These are phyloP conservation scores for Planiliza haematocheilus DNA, from an alignment of 2,113 vertebrate species.

Conservation along the genomic window DNA sequence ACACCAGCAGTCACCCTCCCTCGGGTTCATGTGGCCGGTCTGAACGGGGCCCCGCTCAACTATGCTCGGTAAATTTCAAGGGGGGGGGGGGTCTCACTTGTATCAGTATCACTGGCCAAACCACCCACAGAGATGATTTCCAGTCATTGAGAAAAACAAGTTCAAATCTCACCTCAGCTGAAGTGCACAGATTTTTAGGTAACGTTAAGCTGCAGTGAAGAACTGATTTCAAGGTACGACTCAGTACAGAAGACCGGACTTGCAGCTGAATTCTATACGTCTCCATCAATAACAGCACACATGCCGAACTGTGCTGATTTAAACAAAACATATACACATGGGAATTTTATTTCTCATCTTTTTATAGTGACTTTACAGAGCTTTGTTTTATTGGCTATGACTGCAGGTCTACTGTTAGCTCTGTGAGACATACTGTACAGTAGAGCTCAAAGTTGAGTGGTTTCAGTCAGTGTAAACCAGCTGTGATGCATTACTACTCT, in stretches of 20 bases:
- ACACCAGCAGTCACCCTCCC: conserved; percentile 25
- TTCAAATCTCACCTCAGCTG: conserved; percentile 4
- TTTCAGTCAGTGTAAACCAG: conserved; percentile 64
- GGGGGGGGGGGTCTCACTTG: conserved; percentile 47
- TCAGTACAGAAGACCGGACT: background rate
- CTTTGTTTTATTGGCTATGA: conserved; percentile 29
- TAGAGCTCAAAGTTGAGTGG: conserved; percentile 42
- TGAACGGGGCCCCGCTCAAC: conserved; percentile 55
- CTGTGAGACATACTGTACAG: conserved; percentile 49
- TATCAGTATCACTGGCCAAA: conserved; percentile 44
- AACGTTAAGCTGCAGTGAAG: too few species aligned
- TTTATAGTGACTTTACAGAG: background rate
- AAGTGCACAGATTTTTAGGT: conserved; percentile 2
- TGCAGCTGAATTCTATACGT: background rate
- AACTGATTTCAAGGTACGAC: too few species aligned
- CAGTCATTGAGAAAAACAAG: conserved; percentile 3
- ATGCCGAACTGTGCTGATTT: background rate
- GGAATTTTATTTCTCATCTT: background rate
- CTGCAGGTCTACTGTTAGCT: conserved; percentile 38
- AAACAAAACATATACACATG: background rate
- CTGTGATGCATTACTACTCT: conserved; percentile 77
- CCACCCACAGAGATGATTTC: conserved; percentile 56
- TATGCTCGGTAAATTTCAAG: conserved; percentile 46
- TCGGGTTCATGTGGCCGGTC: conserved; percentile 43
- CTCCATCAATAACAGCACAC: background rate